These are phyloP conservation scores for Agrotis clavis DNA, from an alignment of 2,888 invertebrate species.

Conservation along the genomic window DNA sequence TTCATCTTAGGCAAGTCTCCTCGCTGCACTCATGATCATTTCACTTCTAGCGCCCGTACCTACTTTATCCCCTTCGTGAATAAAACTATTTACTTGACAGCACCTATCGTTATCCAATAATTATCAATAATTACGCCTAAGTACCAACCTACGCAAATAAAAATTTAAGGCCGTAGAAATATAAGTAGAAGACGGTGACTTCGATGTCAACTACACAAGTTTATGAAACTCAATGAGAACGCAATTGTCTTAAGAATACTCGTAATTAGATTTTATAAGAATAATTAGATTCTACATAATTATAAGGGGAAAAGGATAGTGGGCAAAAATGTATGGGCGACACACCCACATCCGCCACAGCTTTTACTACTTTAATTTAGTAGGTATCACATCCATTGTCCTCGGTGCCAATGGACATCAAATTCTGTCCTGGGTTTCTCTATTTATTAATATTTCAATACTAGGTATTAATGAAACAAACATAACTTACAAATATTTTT, in stretches of 20 bases:
- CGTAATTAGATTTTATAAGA: too few relatives aligned
- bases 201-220: conserved; percentile 3
- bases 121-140: conserved; percentile 21
- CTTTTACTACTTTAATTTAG: too few relatives aligned
- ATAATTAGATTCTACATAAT: neutral
- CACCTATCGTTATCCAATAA: conserved; percentile 12
- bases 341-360: too few relatives aligned
- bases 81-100: neutral
- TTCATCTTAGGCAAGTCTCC: neutral
- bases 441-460: too few relatives aligned
- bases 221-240: conserved; percentile 7
- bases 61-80: neutral
- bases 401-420: too few relatives aligned
- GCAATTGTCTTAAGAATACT: conserved; percentile 15
- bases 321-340: too few relatives aligned
- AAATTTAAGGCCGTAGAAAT: conserved; percentile 37
- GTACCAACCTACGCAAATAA: conserved; percentile 11
- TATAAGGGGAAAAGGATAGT: too few relatives aligned
- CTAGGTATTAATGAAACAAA: too few relatives aligned
- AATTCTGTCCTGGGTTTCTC: too few relatives aligned
- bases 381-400: too few relatives aligned
- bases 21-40: neutral
- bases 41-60: too few relatives aligned
- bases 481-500: too few relatives aligned
- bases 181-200: conserved; percentile 18